phyloP scores from a whole-genome alignment of 2,888 invertebrate species.

The Parnassius smintheus region DNA sequence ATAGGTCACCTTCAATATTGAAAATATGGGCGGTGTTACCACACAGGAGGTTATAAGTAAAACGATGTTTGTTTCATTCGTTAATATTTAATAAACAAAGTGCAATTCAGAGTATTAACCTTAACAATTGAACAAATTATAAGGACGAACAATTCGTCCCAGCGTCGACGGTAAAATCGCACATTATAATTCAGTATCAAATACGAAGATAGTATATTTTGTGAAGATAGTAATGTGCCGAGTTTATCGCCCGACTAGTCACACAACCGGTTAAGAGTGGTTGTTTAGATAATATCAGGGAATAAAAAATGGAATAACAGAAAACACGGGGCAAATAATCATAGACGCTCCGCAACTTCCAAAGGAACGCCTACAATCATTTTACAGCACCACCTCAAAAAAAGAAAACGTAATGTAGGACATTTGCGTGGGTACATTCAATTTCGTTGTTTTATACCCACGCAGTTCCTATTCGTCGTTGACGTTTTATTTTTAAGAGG shows the following conservation, averaged over 20 bases:
- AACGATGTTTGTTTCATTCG: slow-evolving; percentile 64
- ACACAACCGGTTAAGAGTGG: slow-evolving; percentile 60
- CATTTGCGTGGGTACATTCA: slow-evolving; percentile 66
- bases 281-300: slow-evolving; percentile 52
- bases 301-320: slow-evolving; percentile 57
- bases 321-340: slow-evolving; percentile 62
- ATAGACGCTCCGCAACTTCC: slow-evolving; percentile 76
- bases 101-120: slow-evolving; percentile 81
- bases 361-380: slow-evolving; percentile 65
- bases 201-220: slow-evolving; percentile 39
- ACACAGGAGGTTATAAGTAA: slow-evolving; percentile 45
- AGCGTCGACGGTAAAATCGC: slow-evolving; percentile 57
- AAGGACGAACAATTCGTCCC: slow-evolving; percentile 63
- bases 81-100: slow-evolving; percentile 82
- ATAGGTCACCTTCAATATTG: slow-evolving; percentile 55
- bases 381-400: slow-evolving; percentile 50
- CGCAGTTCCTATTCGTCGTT: slow-evolving; percentile 51
- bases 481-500: slow-evolving; percentile 67
- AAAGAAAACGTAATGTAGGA: slow-evolving; percentile 62
- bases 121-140: slow-evolving; percentile 79
- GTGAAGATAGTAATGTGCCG: slow-evolving; percentile 42
- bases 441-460: slow-evolving; percentile 58
- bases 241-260: slow-evolving; percentile 56
- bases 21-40: slow-evolving; percentile 3
- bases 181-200: slow-evolving; percentile 43